These are phyloP conservation scores for Pogonocichla stellata DNA, from an alignment of 2,113 vertebrate genomes.

Conservation along the genomic window DNA sequence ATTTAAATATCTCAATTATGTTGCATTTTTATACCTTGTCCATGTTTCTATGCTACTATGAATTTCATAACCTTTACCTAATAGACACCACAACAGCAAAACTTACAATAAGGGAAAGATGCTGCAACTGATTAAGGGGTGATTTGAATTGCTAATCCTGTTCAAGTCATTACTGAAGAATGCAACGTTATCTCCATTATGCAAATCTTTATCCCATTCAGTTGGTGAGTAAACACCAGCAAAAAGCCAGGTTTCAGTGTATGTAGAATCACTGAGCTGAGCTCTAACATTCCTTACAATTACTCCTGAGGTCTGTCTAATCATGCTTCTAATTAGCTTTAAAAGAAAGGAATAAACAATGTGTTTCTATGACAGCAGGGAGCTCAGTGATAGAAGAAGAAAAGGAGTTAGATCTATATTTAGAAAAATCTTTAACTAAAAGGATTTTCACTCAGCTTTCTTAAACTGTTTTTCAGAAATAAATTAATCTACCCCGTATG, in stretches of 20 bases:
- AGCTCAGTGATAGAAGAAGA: background rate
- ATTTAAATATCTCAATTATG: background rate
- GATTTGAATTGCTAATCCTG: slow-evolving; percentile 6
- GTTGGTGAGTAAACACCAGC: background rate
- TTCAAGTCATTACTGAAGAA: background rate
- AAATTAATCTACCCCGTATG: background rate
- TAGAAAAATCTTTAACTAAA: slow-evolving; percentile 13
- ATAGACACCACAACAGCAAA: background rate
- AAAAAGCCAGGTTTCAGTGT: background rate
- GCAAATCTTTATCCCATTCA: background rate
- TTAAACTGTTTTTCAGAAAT: background rate
- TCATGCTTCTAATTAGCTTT: slow-evolving; percentile 19
- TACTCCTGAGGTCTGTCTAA: slow-evolving; percentile 10
- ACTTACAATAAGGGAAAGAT: background rate
- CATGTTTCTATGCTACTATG: background rate
- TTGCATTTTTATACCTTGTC: background rate
- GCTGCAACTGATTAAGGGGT: background rate
- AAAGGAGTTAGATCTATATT: slow-evolving; percentile 1
- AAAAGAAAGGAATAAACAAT: background rate
- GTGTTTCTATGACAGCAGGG: slow-evolving; percentile 56
- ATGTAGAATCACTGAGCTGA: background rate
- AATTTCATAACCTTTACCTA: background rate
- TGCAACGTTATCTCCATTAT: background rate
- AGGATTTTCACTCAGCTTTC: background rate
- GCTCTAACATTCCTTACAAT: background rate